phyloP scores from a whole-genome alignment of 2,797 vertebrate species.

The Clamator glandarius region DNA sequence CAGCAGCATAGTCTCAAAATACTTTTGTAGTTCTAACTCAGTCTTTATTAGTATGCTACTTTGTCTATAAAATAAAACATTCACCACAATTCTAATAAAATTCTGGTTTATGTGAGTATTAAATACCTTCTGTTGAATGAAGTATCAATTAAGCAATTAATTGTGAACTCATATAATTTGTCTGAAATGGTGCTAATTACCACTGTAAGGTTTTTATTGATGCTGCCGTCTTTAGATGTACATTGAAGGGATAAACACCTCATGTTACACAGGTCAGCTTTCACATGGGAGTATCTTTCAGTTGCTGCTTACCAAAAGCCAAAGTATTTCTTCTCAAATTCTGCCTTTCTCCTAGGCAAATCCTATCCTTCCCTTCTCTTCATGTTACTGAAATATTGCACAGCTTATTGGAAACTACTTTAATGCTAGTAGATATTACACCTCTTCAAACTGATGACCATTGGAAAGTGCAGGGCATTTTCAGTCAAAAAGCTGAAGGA shows the following conservation, averaged over 20 bases:
- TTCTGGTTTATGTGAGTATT: constrained; percentile 15
- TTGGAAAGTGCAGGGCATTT: neutral
- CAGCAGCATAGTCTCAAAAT: neutral
- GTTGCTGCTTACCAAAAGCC: neutral
- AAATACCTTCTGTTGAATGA: constrained; percentile 46
- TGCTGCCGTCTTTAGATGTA: neutral
- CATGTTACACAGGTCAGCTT: neutral
- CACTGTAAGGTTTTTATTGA: constrained; percentile 23
- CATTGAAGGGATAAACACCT: neutral
- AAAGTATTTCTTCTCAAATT: neutral
- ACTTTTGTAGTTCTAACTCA: neutral
- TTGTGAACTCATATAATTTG: neutral
- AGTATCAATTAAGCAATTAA: constrained; percentile 24
- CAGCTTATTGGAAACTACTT: neutral
- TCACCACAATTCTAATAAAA: constrained; percentile 17
- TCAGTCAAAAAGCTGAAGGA: neutral
- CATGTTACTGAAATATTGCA: neutral
- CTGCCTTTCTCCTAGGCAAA: neutral
- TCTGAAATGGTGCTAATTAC: constrained; percentile 37
- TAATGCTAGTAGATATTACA: neutral
- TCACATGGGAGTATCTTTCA: neutral
- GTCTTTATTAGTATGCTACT: neutral
- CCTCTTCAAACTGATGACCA: neutral
- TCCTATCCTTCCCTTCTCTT: neutral
- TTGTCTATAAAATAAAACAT: constrained; percentile 26